A percentile compares a stretch with the other conserved stretches of the same genome.
These are phyloP conservation scores for Stigmatopora nigra DNA, from an alignment of 2,113 vertebrate genomes.

Conservation along the genomic window DNA sequence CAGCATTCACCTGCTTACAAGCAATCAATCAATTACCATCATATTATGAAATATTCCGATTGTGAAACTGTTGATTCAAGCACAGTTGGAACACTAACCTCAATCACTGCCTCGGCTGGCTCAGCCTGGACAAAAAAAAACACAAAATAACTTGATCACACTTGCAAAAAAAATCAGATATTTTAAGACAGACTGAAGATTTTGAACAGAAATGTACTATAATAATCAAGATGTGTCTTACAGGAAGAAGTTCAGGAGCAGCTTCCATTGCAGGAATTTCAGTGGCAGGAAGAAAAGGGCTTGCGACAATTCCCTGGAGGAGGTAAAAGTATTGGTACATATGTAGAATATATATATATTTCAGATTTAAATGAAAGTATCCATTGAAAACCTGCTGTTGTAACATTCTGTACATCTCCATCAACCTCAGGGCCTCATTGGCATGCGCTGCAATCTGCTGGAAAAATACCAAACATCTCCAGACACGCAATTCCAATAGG, in stretches of 20 bases:
- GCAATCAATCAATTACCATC: background rate
- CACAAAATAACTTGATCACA: background rate
- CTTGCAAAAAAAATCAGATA: too few species aligned
- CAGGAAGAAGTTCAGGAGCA: constrained; percentile 34
- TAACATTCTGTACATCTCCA: constrained; percentile 66
- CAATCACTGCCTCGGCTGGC: constrained; percentile 1
- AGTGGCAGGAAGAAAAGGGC: constrained; percentile 52
- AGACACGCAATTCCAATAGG: constrained; percentile 38
- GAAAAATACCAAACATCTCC: constrained; percentile 45
- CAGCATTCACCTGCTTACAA: constrained; percentile 24
- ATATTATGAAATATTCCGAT: background rate
- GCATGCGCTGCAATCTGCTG: constrained; percentile 57
- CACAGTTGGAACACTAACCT: constrained; percentile 17
- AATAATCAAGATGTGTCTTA: constrained; percentile 28
- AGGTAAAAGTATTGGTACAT: constrained; percentile 11
- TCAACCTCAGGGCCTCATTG: constrained; percentile 64
- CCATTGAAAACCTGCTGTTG: constrained; percentile 60
- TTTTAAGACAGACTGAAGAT: too few species aligned
- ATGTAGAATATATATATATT: background rate
- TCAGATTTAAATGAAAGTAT: background rate
- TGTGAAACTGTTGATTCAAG: background rate
- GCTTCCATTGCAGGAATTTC: constrained; percentile 14
- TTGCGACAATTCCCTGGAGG: constrained; percentile 45
- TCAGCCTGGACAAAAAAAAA: constrained; percentile 31
- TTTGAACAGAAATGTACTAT: too few species aligned